Base-by-base conservation (phyloP, 2,888 invertebrate species). In the Diploptera punctata region DNA sequence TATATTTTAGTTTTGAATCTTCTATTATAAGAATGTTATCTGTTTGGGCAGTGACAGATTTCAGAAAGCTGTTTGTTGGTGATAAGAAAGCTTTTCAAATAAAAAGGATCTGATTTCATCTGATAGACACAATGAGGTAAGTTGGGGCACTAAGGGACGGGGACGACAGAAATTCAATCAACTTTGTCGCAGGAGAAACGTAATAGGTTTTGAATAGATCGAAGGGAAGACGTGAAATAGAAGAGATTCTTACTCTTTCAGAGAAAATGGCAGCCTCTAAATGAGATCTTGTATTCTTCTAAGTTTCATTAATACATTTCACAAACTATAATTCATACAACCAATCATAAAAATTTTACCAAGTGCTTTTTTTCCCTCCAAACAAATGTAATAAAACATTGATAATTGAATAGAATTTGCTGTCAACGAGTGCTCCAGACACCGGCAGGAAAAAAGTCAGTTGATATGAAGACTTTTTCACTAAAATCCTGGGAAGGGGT, bases 191-290 rank as follows among this genome's bases (percentile, higher is more conserved):
- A n/a, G 18, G 47, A 10, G 47, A n/a, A n/a, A 47, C 47, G 47
- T 47, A 47, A 47, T 47, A n/a, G 47, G 47, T 47, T 47, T 47
- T 47, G 47, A 47, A 47, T 47, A 47, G 47, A 47, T 47, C n/a
- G 47, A n/a, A 47, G 47, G 47, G n/a, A 5, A 38, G 38, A 38
- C 5, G 38, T 38, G 47, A n/a, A 47, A n/a, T n/a, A n/a, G 47
- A n/a, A 47, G 47, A 47, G 10, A 47, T n/a, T 47, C 18, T n/a
- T n/a, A 47, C 18, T 47, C 47, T 47, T 47, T 47, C 47, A 47
- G n/a, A n/a, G n/a, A n/a, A n/a, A n/a, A n/a, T n/a, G n/a, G n/a
- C n/a, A n/a, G 7, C n/a, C 47, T n/a, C 3, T n/a, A 47, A 47
- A 47, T n/a, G 18, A 47, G 47, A 47, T 47, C 18, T 3, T n/a